These are phyloP conservation scores for Zosterops borbonicus DNA, from an alignment of 2,113 vertebrate species.

Conservation along the genomic window DNA sequence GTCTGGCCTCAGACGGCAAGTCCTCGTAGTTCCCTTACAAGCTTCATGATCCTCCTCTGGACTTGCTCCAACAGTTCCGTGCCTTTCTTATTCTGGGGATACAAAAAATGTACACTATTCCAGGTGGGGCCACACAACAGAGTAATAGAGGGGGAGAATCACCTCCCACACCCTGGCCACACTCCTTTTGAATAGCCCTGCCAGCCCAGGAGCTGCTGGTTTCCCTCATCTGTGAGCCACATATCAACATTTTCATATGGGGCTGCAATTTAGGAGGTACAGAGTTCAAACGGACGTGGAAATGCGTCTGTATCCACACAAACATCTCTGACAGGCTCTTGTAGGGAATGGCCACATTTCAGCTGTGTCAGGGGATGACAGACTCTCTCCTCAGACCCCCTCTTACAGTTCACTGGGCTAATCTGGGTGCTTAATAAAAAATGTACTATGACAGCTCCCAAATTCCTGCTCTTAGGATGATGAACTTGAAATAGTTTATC, in stretches of 20 bases:
- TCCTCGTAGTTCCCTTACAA: background rate
- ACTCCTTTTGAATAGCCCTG: background rate
- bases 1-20: background rate
- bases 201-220: background rate
- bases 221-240: rapidly evolving
- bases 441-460: background rate
- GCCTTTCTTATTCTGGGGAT: background rate
- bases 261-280: background rate
- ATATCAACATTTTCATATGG: rapidly evolving
- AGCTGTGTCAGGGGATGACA: background rate
- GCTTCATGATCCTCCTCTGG: background rate
- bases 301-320: background rate
- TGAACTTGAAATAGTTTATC: background rate
- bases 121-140: background rate
- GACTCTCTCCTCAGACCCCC: background rate
- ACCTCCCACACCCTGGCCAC: background rate
- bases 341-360: background rate
- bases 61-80: background rate
- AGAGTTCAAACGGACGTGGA: rapidly evolving
- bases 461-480: background rate
- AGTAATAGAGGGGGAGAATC: background rate
- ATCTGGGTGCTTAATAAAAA: background rate
- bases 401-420: background rate
- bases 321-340: background rate
- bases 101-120: background rate